Percentiles rank a stretch among this genome's conserved stretches.
Conservation (phyloP, 1,140 invertebrate species). For the Drosophila pseudoobscura region DNA sequence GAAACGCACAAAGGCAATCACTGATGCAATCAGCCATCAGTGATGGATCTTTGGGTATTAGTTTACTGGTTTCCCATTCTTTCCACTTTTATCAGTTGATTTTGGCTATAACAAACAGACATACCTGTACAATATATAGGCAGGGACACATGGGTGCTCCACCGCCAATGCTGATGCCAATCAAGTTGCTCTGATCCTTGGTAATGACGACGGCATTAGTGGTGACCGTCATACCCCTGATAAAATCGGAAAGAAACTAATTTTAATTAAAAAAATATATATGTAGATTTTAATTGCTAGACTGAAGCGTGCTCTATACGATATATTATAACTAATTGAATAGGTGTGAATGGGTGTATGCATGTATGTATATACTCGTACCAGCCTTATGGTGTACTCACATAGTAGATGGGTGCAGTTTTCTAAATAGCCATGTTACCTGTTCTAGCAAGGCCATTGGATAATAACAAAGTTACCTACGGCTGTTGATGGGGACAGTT, state of each 20-base stretch:
- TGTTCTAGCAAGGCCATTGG: slow-evolving; percentile 51
- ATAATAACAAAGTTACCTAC: slow-evolving; percentile 15
- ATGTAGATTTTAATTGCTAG: neutral
- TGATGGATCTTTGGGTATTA: neutral
- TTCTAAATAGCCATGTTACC: slow-evolving; percentile 44
- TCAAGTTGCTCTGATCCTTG: slow-evolving; percentile 97
- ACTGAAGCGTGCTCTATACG: slow-evolving; percentile 33
- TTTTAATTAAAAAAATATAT: neutral
- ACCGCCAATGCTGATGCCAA: slow-evolving; percentile 98
- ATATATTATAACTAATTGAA: neutral
- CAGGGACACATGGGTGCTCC: slow-evolving; percentile 98
- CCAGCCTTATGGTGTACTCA: slow-evolving; percentile 45
- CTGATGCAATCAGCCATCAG: neutral
- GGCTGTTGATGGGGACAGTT: slow-evolving; percentile 27
- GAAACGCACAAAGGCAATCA: slow-evolving; percentile 8
- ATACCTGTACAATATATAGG: slow-evolving; percentile 97
- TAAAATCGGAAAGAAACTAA: neutral
- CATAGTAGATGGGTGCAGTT: slow-evolving; percentile 46
- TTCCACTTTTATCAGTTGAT: slow-evolving; percentile 3
- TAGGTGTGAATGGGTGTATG: slow-evolving; percentile 5
- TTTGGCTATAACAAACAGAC: neutral
- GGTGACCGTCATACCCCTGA: slow-evolving; percentile 98
- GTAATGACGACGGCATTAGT: slow-evolving; percentile 95
- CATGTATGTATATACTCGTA: slow-evolving; percentile 30
- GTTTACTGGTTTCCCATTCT: neutral